Base-by-base conservation (phyloP, 2,113 vertebrate species). In the Eudorcas thomsonii region DNA sequence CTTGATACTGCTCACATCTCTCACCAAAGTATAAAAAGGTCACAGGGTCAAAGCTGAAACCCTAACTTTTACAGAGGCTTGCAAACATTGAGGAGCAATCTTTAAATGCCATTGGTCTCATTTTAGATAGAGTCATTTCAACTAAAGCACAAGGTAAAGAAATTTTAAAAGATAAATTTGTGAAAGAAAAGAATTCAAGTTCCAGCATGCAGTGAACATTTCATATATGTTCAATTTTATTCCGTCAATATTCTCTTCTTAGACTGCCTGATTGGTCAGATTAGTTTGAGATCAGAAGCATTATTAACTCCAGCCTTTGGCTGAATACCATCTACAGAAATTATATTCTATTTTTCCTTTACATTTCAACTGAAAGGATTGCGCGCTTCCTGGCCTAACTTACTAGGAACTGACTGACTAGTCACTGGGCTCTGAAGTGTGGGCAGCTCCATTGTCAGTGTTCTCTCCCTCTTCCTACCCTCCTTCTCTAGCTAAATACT, bases 341-440 rank as follows among this genome's bases (percentile, higher is more conserved):
- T 82, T 95, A 85, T 71, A 83, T 94, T 96, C 90, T 93, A n/a
- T 80, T 48, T 89, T 80, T 62, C 59, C 28, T 39, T 89, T 82
- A 39, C 4, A 62, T 71, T 96, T 96, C 64, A 82, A 43, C 48
- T 84, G 30, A 92, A 94, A 89, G 54, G 45, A 88, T 52, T 97
- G 28, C 13, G 78, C 77, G 60, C 36, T 97, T 97, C 85, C 57
- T 95, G 64, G 15, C 15, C 62, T 94, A 74, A 89, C 3, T 13
- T 81, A 43, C 15, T 54, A 45, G 67, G 71, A 95, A 84, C 13
- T 17, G 45, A 3, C 2, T 82, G 52, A 64, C 60, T 78, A 59
- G 25, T 86, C 43, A 15, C 19, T 43, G 83, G 36, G 14, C 33
- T 85, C 74, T 88, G 50, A 95, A 88, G 17, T 33, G 80, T 84